Base-by-base conservation (phyloP, 2,113 vertebrate genomes). In the Chitala chitala region DNA sequence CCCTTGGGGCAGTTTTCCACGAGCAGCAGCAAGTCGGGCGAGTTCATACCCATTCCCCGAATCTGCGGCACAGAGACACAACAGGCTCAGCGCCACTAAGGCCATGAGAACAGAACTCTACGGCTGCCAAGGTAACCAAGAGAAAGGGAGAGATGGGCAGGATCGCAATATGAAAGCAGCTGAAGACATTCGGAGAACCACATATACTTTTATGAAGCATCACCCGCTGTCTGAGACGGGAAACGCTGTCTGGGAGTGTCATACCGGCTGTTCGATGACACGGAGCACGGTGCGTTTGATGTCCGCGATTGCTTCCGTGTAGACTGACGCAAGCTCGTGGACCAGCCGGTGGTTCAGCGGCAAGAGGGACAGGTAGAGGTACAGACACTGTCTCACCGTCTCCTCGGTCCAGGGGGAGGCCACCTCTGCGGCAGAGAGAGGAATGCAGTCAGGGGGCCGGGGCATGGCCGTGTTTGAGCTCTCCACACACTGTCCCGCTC, bases 1-100 rank as follows among this genome's bases (percentile, higher is more conserved):
- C 96, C 96, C 80, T 97, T 98, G 38, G 96, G 96, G 33, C 96
- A 98, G 76, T 96, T 97, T 83, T 98, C 95, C 71, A 98, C 95
- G 82, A 98, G 69, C 12, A 97, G 90, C 69, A 98, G 89, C 73
- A 98, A 90, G 83, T 98, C 95, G 0, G 95, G 96, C 0, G 96
- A 98, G 82, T 91, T 96, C 96, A 98, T 98, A 17, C 96, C 96
- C 96, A 98, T 98, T 0, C 95, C 96, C 0, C 96, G 92, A 77
- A 98, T 98, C 93, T 95, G 71, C 3, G 79, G 13, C 24, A 64
- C 0, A 48, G 20, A 20, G 0, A 4, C 4, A 24, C 26, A 26
- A 8, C 1, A n/a, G n/a, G n/a, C n/a, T n/a, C 40, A 46, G 22
- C 3, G 64, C 5, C n/a, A n/a, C 13, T 36, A 36, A 33, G 38